Percentiles rank a stretch among this genome's conserved stretches.
Conservation (phyloP, 2,113 vertebrate genomes). For the Antigone vipio region DNA sequence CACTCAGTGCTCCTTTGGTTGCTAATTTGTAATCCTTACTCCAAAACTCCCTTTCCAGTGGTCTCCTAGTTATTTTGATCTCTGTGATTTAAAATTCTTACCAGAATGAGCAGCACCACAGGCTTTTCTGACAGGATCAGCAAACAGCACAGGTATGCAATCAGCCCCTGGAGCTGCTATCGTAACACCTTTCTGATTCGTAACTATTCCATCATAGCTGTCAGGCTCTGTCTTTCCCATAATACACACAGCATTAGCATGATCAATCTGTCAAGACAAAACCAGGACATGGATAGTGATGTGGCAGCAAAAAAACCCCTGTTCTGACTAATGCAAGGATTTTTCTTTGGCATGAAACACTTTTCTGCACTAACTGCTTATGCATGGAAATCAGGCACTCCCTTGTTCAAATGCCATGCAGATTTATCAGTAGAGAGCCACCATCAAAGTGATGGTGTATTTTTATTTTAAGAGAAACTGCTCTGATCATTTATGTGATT, state of each 20-base stretch:
- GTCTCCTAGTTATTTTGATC: neutral
- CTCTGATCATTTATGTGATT: neutral
- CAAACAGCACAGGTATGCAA: constrained; percentile 90
- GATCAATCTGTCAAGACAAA: constrained; percentile 76
- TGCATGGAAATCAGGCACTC: neutral
- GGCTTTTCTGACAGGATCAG: constrained; percentile 85
- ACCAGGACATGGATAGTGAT: neutral
- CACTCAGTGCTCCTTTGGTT: neutral
- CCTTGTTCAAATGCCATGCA: neutral
- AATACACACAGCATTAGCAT: constrained; percentile 82
- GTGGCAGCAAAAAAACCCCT: neutral
- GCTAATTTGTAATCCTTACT: neutral
- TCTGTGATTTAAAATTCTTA: constrained; percentile 41
- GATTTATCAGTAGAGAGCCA: neutral
- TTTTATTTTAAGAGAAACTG: neutral
- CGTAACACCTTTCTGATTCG: constrained; percentile 78
- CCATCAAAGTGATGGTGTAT: neutral
- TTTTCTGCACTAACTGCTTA: neutral
- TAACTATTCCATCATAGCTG: constrained; percentile 88
- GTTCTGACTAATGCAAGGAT: neutral
- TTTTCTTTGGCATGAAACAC: neutral
- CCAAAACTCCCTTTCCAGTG: neutral
- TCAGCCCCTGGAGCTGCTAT: constrained; percentile 91
- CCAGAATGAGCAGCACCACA: constrained; percentile 92
- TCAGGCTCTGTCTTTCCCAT: constrained; percentile 82